Base-by-base conservation (phyloP, 2,113 vertebrate genomes). In the human (Homo sapiens) region DNA sequence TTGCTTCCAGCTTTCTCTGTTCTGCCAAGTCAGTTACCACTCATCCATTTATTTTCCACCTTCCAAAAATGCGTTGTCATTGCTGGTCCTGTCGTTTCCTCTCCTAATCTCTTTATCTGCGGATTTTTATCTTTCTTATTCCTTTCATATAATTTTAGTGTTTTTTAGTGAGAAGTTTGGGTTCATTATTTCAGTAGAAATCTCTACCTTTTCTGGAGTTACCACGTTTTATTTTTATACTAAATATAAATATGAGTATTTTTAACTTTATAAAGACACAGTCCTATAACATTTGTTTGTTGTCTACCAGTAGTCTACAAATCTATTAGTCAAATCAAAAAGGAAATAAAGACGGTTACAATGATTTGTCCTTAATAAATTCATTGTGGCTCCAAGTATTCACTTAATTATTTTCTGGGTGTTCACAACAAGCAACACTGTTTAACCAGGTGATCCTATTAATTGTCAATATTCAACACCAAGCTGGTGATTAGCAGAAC, bases 381-480 rank as follows among this genome's bases (percentile, higher is more conserved):
- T 90, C 30, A 52, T 52, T 48, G 16, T 52, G 61, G 45, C 32
- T 50, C n/a, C 43, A 52, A 50, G 35, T 82, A 59, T 79, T 93
- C 50, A n/a, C 43, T 92, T 92, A 89, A 96, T 96, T 70, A 86
- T 55, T 75, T 93, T 76, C 66, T 59, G 83, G 30, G 57, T 64
- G 18, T 90, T 93, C 70, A 83, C 68, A 93, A 75, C 68, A 81
- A 94, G 48, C 73, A 92, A 50, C 2, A 13, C 38, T n/a, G 7
- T 93, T 83, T 73, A 92, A 87, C 27, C 91, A 92, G 16, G 79
- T 59, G 43, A 89, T 68, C 76, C 43, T 82, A 32, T 32, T 90
- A 68, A 76, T 94, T 86, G 50, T 61, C 73, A 23, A 12, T 87
- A 75, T 84, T 88, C 66, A 61, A 76, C 81, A 52, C n/a, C 10